Evolutionary conservation across 2,113 vertebrate genomes (phyloP), one percentile per base, ranked within the genome.

Genomic region (Protobothrops flavoviridis): DNA sequence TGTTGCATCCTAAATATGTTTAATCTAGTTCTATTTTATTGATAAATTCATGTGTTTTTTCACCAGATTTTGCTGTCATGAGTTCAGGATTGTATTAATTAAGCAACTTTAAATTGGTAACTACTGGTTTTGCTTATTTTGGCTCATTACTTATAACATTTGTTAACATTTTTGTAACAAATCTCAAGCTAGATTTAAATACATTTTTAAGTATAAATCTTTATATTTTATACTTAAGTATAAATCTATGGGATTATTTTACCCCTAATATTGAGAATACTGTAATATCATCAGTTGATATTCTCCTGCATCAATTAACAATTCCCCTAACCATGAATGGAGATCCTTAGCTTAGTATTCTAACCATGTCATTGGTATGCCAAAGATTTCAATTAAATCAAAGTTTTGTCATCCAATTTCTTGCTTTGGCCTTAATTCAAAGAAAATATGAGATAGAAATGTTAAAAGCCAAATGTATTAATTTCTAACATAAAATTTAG

Each of bases 341-440:
- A 93, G 91, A 92, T 96, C 92, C 2, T 0, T 59, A 12, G 89
- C 87, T 26, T 45, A 94, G 93, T 85, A 53, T 48, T 94, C 93
- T 59, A 57, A 87, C 52, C n/a, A 57, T 20, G 90, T 90, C 45
- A 7, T 90, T 50, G 48, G 45, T 52, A 92, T 50, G 3, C 24
- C 92, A 94, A 95, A 87, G 56, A 87, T 92, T 93, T 69, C 48
- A 94, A 94, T 64, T 39, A 85, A 90, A 92, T 94, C 92, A 69
- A 59, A 53, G 57, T 94, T 92, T 93, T 52, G 87, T 94, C 86
- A 50, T 39, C 93, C n/a, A 87, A 93, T 93, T 59, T 69, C 6
- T 93, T 92, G 91, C 90, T 89, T 95, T 91, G 86, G 91, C 52
- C 29, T 90, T 52, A 3, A 17, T 57, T 20, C 33, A 69, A 69